Percentiles rank a stretch among this genome's conserved stretches.
Evolutionary conservation across 2,113 vertebrate species (phyloP).

Genomic region (Bujurquina vittata): DNA sequence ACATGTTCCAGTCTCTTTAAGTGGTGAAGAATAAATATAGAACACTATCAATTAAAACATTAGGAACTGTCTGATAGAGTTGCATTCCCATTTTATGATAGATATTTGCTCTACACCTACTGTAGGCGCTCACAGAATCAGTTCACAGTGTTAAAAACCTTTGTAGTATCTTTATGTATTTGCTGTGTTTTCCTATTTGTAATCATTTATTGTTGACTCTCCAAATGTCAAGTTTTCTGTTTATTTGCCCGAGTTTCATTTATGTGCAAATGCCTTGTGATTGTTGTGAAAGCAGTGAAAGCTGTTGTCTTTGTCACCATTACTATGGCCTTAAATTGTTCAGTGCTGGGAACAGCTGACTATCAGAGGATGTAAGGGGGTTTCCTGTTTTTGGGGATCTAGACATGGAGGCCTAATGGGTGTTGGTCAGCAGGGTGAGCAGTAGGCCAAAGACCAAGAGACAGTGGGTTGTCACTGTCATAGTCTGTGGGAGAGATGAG

Average conservation of each 20-base stretch:
- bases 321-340: not conserved
- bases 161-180: not conserved
- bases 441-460: constrained; percentile 8
- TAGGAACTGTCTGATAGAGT: too few relatives aligned
- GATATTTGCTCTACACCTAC: too few relatives aligned
- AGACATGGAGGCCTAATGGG: constrained; percentile 16
- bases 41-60: not conserved
- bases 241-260: not conserved
- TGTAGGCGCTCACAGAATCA: not conserved
- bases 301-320: not conserved
- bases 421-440: constrained; percentile 1
- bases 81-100: not conserved
- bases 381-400: constrained; percentile 61
- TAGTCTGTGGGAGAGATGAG: constrained; percentile 52
- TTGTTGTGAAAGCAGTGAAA: not conserved
- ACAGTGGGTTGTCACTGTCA: constrained; percentile 40
- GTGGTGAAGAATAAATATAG: not conserved
- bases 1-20: not conserved
- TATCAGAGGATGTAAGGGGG: constrained; percentile 57
- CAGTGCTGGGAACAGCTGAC: constrained; percentile 6
- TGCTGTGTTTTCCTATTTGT: not conserved
- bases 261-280: not conserved
- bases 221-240: not conserved
- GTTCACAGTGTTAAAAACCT: not conserved
- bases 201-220: not conserved